phyloP scores from a whole-genome alignment of 2,888 invertebrate genomes.

The Neria commutata region DNA sequence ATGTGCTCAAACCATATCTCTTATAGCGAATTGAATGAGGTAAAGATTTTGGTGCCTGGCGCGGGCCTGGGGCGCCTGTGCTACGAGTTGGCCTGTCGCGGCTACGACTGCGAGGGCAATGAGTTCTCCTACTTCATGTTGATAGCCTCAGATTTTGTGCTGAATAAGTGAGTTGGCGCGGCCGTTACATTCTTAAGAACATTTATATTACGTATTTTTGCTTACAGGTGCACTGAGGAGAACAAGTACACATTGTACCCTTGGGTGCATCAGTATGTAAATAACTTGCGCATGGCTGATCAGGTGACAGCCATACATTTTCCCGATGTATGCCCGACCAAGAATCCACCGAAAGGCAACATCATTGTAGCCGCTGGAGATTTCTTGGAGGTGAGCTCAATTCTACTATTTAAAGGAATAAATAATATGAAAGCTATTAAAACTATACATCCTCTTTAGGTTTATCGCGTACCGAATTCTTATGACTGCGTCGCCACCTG shows the following conservation, averaged over 20 bases:
- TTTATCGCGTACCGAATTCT: constrained; percentile 47
- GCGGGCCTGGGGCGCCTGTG: constrained; percentile 95
- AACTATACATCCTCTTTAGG: constrained; percentile 32
- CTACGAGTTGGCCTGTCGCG: constrained; percentile 88
- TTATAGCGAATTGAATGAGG: constrained; percentile 54
- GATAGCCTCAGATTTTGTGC: constrained; percentile 92
- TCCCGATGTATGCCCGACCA: constrained; percentile 85
- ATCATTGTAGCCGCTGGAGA: constrained; percentile 98
- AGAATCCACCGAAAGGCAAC: constrained; percentile 66
- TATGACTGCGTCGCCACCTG: constrained; percentile 94
- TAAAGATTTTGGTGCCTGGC: constrained; percentile 90
- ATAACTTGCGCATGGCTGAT: constrained; percentile 81
- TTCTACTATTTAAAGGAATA: constrained; percentile 12
- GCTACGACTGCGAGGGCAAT: constrained; percentile 94
- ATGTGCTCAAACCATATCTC: background rate
- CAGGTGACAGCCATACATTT: constrained; percentile 80
- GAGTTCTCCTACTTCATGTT: constrained; percentile 98
- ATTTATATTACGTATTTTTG: no score
- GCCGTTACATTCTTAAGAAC: no score
- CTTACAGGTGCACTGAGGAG: constrained; percentile 60
- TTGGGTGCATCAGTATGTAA: constrained; percentile 94
- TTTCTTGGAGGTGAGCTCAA: constrained; percentile 79
- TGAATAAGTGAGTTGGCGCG: constrained; percentile 72
- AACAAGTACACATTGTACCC: constrained; percentile 87
- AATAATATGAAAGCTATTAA: background rate